phyloP scores from a whole-genome alignment of 2,888 invertebrate genomes.

The Rotaria sp. region DNA sequence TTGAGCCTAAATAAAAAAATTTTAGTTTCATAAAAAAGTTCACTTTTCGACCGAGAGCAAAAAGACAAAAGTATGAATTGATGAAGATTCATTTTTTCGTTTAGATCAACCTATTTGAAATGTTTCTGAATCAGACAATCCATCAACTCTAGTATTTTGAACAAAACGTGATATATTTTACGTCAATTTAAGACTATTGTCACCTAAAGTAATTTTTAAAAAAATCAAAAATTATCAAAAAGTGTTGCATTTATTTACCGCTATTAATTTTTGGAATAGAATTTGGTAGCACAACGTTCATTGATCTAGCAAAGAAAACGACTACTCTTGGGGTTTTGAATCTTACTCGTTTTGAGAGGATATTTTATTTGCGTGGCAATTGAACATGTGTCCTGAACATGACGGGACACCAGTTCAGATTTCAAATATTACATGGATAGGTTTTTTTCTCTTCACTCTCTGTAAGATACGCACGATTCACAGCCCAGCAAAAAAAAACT shows the following conservation, averaged over 20 bases:
- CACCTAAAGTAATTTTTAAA: background rate
- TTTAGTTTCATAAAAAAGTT: background rate
- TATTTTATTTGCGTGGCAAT: too few species aligned
- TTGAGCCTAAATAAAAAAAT: background rate
- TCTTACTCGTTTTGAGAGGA: too few species aligned
- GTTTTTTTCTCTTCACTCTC: too few species aligned
- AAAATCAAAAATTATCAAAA: background rate
- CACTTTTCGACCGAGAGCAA: conserved; percentile 38
- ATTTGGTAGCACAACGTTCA: conserved; percentile 18
- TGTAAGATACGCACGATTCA: too few species aligned
- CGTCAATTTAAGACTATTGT: conserved; percentile 34
- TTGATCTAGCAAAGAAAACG: background rate
- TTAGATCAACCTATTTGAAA: conserved; percentile 40
- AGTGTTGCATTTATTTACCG: background rate
- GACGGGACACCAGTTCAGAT: too few species aligned
- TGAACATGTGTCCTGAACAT: too few species aligned
- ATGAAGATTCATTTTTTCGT: conserved; percentile 36
- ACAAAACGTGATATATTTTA: conserved; percentile 32
- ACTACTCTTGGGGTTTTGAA: too few species aligned
- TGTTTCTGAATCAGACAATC: conserved; percentile 32
- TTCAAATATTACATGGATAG: too few species aligned
- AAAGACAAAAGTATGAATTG: conserved; percentile 35
- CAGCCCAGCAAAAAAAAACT: too few species aligned
- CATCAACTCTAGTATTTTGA: background rate
- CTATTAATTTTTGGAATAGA: conserved; percentile 32